phyloP scores from a whole-genome alignment of 2,113 vertebrate genomes.

The Indicator indicator region DNA sequence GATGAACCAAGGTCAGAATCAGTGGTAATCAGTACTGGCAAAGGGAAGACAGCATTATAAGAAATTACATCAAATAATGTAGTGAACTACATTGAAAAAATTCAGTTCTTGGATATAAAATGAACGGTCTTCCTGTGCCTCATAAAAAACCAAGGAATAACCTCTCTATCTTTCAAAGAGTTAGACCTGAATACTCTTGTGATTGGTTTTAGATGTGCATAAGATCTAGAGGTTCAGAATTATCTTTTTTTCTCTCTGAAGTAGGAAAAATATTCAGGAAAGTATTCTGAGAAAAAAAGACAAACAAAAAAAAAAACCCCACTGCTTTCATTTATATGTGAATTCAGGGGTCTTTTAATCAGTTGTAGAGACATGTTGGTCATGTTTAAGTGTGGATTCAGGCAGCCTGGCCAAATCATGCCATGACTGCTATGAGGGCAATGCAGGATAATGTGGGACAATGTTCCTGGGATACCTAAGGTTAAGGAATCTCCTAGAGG shows the following conservation, averaged over 20 bases:
- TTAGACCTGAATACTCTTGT: background rate
- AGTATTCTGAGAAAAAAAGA: background rate
- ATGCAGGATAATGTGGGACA: too few relatives aligned
- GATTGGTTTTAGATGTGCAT: background rate
- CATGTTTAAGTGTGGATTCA: background rate
- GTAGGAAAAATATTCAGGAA: background rate
- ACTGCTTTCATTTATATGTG: background rate
- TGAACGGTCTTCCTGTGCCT: background rate
- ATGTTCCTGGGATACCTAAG: too few relatives aligned
- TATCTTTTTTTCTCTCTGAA: background rate
- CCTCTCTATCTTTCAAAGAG: background rate
- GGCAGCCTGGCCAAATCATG: background rate
- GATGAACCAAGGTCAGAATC: background rate
- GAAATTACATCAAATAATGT: background rate
- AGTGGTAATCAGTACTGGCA: background rate
- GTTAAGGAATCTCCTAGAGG: too few relatives aligned
- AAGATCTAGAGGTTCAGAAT: too few relatives aligned
- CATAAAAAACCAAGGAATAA: background rate
- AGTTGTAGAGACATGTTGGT: background rate
- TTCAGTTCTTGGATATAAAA: background rate
- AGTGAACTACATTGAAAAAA: background rate
- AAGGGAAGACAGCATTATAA: background rate
- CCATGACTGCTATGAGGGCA: too few relatives aligned
- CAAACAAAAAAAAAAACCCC: background rate
- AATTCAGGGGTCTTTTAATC: background rate